Evolutionary conservation across 2,113 vertebrate genomes (phyloP).

Genomic region (Leuciscus idus): DNA sequence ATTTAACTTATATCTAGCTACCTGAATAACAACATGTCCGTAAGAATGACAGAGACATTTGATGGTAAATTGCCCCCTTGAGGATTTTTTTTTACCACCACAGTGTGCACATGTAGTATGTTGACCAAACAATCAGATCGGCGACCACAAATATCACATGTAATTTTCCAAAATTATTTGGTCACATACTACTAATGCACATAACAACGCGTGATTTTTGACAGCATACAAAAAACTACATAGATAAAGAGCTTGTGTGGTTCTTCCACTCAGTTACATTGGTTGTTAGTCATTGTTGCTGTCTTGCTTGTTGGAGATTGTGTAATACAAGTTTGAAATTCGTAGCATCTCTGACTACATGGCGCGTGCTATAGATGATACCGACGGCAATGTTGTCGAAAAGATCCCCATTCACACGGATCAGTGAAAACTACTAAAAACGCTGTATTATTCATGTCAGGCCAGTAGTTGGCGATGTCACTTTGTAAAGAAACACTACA

Average conservation of each 20-base stretch:
- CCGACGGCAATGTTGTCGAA: no score
- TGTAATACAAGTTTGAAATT: not conserved
- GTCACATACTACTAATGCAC: no score
- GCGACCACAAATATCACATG: no score
- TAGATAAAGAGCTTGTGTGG: not conserved
- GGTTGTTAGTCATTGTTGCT: not conserved
- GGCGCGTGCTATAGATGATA: not conserved
- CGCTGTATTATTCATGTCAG: no score
- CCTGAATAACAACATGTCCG: not conserved
- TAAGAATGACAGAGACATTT: not conserved
- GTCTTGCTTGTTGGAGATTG: not conserved
- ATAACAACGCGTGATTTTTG: not conserved
- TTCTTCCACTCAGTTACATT: not conserved
- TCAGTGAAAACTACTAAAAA: no score
- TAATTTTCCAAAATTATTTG: no score
- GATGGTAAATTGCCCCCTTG: not conserved
- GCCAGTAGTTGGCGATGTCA: no score
- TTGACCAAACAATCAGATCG: no score
- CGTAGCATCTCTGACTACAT: not conserved
- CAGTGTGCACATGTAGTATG: not conserved
- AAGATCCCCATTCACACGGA: no score
- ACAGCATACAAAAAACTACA: not conserved
- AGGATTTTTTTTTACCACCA: not conserved
- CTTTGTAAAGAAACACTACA: no score
- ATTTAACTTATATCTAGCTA: not conserved